Evolutionary conservation across 2,113 vertebrate genomes (phyloP), one percentile per base, ranked within the genome.

Genomic region (Triplophysa tibetana): DNA sequence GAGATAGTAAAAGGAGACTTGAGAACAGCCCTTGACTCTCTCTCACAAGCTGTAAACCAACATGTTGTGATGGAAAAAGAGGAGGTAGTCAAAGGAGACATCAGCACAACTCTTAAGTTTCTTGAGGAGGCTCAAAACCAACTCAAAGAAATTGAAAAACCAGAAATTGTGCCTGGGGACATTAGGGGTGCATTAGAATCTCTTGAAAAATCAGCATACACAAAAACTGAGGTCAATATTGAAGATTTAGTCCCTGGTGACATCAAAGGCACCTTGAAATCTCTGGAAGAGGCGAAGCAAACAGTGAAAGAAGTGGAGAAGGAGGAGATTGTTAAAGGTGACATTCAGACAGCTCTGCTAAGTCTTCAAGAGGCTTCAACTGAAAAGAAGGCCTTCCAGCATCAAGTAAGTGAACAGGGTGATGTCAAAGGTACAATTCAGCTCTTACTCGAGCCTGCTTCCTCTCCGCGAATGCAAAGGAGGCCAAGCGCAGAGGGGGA

Each of bases 1-100:
- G 92, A 95, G 65, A 93, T 94, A 74, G 89, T 95, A 80, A 94
- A 94, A 87, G 95, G 92, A 38, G 94, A 97, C 83, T 92, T 96
- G 41, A 93, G 87, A 50, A 93, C 92, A 80, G 90, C 94, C 10
- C 82, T 97, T 81, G 90, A 94, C 86, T 96, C 95, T 48, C 91
- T 95, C 54, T 92, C 87, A 50, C 94, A 95, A 85, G 92, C 94
- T 21, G 86, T 91, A 79, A 95, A 92, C 87, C 93, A 96, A 80
- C 89, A 89, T 83, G 89, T 86, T n/a, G 48, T 89, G 43, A 69
- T 93, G 45, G 92, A 96, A 84, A 95, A 93, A 84, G 95, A 97
- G 84, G 91, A 96, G 78, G 92, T 94, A 75, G 88, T 94, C 38
- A 96, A 94, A 87, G 94, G 93, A 79, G 88, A 95, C 83, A 91